Evolutionary conservation across 2,113 vertebrate genomes (phyloP), one percentile per base, ranked within the genome.

Genomic region (Psittacus erithacus): DNA sequence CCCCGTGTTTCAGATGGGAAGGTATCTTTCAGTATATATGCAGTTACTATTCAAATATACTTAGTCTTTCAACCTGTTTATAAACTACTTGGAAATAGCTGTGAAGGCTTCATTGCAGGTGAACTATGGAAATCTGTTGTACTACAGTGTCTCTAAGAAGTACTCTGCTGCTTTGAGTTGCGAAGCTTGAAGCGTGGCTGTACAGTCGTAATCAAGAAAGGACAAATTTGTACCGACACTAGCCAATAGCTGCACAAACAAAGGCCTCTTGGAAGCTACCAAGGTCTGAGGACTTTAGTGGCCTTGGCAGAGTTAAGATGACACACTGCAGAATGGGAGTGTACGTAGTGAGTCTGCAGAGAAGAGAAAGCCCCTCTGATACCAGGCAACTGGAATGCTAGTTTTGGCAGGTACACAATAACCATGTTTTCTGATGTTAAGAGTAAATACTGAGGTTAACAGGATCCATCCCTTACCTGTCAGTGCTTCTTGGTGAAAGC

Each of bases 141-240:
- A 53, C 15, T 3, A 2, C 63, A 28, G 8, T 38, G 29, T 43
- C 47, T 43, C 41, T 62, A 35, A 70, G 55, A 49, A 70, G 24
- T 35, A 13, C 0, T 38, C 13, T 67, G 39, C 31, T 59, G 13
- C 62, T 47, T 93, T 52, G 63, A 35, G 41, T 55, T 24, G 25
- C 0, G 0, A 78, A 50, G 12, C 38, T 65, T 29, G 17, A 39
- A 55, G 27, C 17, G 20, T 70, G 31, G 11, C 17, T 67, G 38
- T 57, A 17, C 11, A 33, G 2, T 27, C 2, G 0, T 59, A 50
- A 11, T 25, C 68, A 41, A 55, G 31, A 39, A 77, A 65, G 39
- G 29, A 46, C 15, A 24, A 4, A 47, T 13, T 31, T 55, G 7
- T 43, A 6, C 44, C 0, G 3, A 1, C 17, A 60, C 23, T 8